phyloP scores from a whole-genome alignment of 2,888 invertebrate species.

The Syrista parreyssii region DNA sequence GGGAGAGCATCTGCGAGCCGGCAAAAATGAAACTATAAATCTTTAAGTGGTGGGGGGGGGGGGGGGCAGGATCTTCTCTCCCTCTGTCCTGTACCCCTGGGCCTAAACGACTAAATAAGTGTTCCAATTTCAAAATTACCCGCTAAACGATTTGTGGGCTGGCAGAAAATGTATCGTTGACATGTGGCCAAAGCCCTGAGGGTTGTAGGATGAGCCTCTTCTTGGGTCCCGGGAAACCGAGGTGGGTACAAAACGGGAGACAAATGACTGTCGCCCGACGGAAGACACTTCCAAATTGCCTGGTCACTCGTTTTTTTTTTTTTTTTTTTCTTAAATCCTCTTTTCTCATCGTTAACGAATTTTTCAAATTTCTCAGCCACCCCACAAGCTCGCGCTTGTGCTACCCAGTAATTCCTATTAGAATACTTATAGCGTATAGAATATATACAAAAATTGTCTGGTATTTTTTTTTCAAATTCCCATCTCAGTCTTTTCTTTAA shows the following conservation, averaged over 20 bases:
- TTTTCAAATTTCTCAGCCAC: background rate
- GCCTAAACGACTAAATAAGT: constrained; percentile 65
- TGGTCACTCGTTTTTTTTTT: background rate
- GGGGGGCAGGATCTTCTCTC: constrained; percentile 26
- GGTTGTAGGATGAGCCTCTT: constrained; percentile 22
- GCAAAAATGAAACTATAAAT: constrained; percentile 52
- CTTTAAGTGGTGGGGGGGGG: constrained; percentile 33
- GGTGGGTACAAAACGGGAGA: constrained; percentile 47
- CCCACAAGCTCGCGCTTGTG: background rate
- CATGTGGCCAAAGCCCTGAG: constrained; percentile 52
- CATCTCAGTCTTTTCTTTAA: background rate
- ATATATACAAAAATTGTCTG: background rate
- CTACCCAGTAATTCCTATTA: background rate
- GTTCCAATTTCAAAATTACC: constrained; percentile 65
- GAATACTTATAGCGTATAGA: background rate
- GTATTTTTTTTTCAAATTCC: background rate
- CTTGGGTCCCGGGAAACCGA: constrained; percentile 24
- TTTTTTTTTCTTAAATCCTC: background rate
- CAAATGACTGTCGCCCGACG: constrained; percentile 58
- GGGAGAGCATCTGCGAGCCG: constrained; percentile 30
- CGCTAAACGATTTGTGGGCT: constrained; percentile 65
- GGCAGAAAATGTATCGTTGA: constrained; percentile 65
- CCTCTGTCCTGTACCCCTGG: constrained; percentile 40
- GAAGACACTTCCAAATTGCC: constrained; percentile 35
- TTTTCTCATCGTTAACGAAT: background rate